Evolutionary conservation across 2,888 invertebrate species (phyloP).

Genomic region (Entomobrya proxima): DNA sequence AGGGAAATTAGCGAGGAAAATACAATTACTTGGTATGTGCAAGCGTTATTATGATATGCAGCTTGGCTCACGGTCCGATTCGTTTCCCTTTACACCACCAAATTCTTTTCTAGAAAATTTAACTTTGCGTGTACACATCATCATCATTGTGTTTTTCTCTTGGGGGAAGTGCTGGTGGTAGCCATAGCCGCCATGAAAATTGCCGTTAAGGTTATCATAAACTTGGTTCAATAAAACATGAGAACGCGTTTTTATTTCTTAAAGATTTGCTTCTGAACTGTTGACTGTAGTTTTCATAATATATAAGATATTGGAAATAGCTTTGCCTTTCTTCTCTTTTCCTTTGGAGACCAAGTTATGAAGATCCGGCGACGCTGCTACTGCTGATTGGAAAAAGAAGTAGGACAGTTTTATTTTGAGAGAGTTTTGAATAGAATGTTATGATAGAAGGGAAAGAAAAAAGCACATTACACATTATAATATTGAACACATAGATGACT

Average conservation of each 20-base stretch:
- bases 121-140: no score
- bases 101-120: no score
- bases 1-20: neutral
- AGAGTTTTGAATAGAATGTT: constrained; percentile 61
- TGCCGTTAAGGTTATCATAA: no score
- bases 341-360: constrained; percentile 34
- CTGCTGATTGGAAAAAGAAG: constrained; percentile 56
- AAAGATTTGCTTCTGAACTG: neutral
- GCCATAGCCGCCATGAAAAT: no score
- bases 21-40: no score
- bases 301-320: constrained; percentile 1
- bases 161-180: no score
- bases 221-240: no score
- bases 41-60: no score
- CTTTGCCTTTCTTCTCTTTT: neutral
- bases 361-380: constrained; percentile 52
- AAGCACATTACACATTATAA: no score
- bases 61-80: no score
- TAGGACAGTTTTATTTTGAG: constrained; percentile 75
- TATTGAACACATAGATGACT: constrained; percentile 47
- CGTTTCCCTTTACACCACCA: no score
- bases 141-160: no score
- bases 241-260: neutral
- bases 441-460: constrained; percentile 41
- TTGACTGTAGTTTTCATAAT: neutral